These are phyloP conservation scores for Sialis fuliginosa DNA, from an alignment of 2,888 invertebrate species.

Conservation along the genomic window DNA sequence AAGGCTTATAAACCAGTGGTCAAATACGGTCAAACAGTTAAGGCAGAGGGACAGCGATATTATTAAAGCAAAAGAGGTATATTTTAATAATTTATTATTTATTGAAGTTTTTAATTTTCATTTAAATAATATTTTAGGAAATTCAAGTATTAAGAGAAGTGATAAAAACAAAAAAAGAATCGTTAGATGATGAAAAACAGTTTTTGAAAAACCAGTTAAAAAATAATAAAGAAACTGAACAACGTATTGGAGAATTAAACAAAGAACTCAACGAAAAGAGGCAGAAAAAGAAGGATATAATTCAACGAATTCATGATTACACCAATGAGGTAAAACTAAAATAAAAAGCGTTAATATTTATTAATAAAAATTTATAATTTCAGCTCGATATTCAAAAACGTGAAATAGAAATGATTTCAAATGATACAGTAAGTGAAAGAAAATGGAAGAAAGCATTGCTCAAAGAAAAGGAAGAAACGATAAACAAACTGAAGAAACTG, in stretches of 20 bases:
- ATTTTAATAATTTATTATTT: background rate
- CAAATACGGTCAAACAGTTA: constrained; percentile 47
- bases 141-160: constrained; percentile 14
- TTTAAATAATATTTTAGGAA: constrained; percentile 9
- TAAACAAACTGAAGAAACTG: too few species aligned
- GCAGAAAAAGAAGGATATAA: constrained; percentile 17
- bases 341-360: background rate
- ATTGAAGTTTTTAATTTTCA: too few species aligned
- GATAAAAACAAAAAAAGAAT: constrained; percentile 28
- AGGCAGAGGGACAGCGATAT: constrained; percentile 52
- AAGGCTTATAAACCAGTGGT: constrained; percentile 54
- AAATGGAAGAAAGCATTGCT: constrained; percentile 3
- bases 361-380: background rate
- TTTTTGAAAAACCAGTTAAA: constrained; percentile 39
- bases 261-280: constrained; percentile 22
- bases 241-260: constrained; percentile 24
- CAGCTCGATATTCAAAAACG: too few species aligned
- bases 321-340: constrained; percentile 23
- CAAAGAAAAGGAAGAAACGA: constrained; percentile 19
- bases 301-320: constrained; percentile 20
- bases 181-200: constrained; percentile 36
- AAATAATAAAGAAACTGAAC: constrained; percentile 34
- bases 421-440: background rate
- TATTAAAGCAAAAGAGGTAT: constrained; percentile 19
- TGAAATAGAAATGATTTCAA: constrained; percentile 7